Percentiles rank a stretch among this genome's conserved stretches.
Conservation (phyloP, 2,113 vertebrate species). For the Spea bombifrons region DNA sequence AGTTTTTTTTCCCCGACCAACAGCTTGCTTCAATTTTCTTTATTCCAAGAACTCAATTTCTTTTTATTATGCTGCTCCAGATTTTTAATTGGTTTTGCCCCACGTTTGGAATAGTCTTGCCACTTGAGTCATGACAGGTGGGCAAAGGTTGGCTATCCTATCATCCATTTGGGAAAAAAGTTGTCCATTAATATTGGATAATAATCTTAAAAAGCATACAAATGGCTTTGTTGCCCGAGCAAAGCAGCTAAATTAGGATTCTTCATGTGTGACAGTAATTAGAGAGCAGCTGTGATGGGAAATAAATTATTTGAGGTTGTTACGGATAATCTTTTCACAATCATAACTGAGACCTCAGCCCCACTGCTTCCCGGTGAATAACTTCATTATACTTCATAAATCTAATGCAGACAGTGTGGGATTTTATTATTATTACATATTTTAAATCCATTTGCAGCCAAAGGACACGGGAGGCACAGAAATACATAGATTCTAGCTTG, state of each 20-base stretch:
- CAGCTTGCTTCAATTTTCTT: background rate
- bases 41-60: background rate
- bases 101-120: background rate
- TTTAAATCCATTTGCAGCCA: background rate
- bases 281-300: constrained; percentile 27
- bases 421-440: constrained; percentile 4
- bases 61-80: background rate
- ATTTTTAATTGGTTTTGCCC: background rate
- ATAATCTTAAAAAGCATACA: constrained; percentile 28
- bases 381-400: constrained; percentile 25
- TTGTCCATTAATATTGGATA: constrained; percentile 6
- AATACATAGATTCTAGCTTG: background rate
- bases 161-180: constrained; percentile 3
- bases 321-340: constrained; percentile 9
- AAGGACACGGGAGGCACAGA: background rate
- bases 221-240: constrained; percentile 4
- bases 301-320: constrained; percentile 32
- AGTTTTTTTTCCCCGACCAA: background rate
- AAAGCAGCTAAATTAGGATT: constrained; percentile 27
- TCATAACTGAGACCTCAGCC: constrained; percentile 15
- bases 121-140: background rate
- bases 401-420: background rate
- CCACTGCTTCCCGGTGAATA: constrained; percentile 3
- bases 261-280: constrained; percentile 31
- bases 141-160: background rate